These are phyloP conservation scores for Olivierus martensii DNA, from an alignment of 1,140 invertebrate species.

Conservation along the genomic window DNA sequence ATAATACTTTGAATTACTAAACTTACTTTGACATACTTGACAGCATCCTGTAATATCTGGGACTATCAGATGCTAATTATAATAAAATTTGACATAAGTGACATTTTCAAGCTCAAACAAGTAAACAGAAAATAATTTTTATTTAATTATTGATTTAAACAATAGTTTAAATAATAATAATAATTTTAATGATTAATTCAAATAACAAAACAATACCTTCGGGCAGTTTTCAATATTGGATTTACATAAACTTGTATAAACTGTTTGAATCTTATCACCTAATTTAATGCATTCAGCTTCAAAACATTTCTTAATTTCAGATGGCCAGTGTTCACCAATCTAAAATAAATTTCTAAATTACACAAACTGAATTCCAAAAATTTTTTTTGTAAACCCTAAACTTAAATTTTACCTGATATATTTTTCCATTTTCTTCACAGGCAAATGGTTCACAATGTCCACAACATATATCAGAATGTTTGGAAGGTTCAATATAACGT, in stretches of 20 bases:
- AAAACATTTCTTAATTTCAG: neutral
- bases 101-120: no score
- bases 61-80: no score
- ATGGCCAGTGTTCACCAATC: neutral
- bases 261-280: neutral
- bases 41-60: no score
- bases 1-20: no score
- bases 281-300: neutral
- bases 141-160: no score
- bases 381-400: neutral
- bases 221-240: no score
- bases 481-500: conserved; percentile 31
- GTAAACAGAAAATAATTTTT: no score
- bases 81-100: no score
- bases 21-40: no score
- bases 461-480: conserved; percentile 46
- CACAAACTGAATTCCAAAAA: neutral
- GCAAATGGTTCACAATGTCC: conserved; percentile 35
- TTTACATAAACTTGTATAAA: neutral
- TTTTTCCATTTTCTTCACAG: conserved; percentile 41
- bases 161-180: no score
- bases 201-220: no score
- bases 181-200: no score
- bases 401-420: conserved; percentile 35
- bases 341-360: neutral